A percentile compares a stretch with the other conserved stretches of the same genome.
Conservation (phyloP, 2,113 vertebrate genomes). For the Microtus montanus region DNA sequence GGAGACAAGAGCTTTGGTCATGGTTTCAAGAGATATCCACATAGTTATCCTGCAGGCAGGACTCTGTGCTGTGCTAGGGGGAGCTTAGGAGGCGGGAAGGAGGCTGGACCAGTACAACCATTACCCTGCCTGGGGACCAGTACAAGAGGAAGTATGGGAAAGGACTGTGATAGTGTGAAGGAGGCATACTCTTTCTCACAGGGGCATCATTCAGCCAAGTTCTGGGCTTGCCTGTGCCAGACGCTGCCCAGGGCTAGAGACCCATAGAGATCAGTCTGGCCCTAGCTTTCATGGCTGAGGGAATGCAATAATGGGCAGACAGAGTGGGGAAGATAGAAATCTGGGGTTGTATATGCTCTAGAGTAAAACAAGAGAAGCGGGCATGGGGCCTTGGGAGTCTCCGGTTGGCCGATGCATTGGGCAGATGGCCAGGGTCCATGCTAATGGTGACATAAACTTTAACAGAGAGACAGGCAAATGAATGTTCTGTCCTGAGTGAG, state of each 20-base stretch:
- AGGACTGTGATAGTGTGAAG: neutral
- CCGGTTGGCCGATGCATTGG: neutral
- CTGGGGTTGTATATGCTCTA: neutral
- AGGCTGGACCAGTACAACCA: neutral
- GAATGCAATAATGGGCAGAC: neutral
- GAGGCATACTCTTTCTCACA: accelerated
- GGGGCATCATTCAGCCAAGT: neutral
- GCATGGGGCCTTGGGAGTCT: accelerated
- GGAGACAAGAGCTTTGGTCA: neutral
- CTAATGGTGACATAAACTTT: neutral
- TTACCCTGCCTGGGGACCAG: neutral
- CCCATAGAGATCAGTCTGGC: neutral
- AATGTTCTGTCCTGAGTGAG: neutral
- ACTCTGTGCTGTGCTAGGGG: no score
- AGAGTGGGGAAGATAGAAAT: neutral
- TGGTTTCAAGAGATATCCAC: neutral
- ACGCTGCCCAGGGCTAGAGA: neutral
- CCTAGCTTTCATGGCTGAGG: neutral
- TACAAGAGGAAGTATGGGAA: neutral
- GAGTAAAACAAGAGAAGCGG: neutral
- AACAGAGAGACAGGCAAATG: neutral
- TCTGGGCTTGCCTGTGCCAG: neutral
- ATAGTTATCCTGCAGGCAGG: neutral
- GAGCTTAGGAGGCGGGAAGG: neutral
- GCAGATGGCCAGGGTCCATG: neutral